These are phyloP conservation scores for Pollenia angustigena DNA, from an alignment of 2,888 invertebrate genomes.

Conservation along the genomic window DNA sequence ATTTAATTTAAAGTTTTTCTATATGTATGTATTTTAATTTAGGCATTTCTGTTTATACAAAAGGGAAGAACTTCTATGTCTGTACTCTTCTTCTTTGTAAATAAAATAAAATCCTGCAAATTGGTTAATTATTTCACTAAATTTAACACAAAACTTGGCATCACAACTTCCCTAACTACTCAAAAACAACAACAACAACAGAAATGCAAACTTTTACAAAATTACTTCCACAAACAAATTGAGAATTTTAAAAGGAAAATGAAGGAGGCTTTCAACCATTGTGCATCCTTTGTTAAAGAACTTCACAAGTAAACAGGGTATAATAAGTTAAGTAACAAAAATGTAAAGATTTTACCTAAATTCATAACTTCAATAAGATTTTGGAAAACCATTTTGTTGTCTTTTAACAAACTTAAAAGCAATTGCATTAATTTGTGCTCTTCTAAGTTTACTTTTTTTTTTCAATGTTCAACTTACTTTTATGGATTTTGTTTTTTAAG, in stretches of 20 bases:
- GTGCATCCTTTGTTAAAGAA: background rate
- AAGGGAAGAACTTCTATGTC: conserved; percentile 18
- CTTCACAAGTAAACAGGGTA: background rate
- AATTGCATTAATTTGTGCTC: background rate
- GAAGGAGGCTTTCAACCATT: background rate
- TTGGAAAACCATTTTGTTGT: background rate
- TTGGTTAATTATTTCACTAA: conserved; percentile 60
- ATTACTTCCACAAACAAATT: conserved; percentile 11
- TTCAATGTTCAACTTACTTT: background rate
- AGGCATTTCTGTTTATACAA: background rate
- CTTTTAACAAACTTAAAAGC: background rate
- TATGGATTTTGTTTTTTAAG: background rate
- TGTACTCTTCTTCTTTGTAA: background rate
- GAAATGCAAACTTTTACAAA: conserved; percentile 27
- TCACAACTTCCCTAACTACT: conserved; percentile 3
- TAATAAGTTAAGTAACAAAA: background rate
- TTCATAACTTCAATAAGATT: too few relatives aligned
- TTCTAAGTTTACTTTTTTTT: conserved; percentile 1
- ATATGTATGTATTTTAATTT: background rate
- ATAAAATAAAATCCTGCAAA: conserved; percentile 41
- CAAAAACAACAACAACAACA: conserved; percentile 1
- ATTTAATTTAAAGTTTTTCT: background rate
- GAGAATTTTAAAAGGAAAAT: background rate
- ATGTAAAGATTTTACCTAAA: background rate
- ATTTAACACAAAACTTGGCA: conserved; percentile 47